Evolutionary conservation across 2,797 vertebrate species (phyloP).

Genomic region (Sebastes elongatus): DNA sequence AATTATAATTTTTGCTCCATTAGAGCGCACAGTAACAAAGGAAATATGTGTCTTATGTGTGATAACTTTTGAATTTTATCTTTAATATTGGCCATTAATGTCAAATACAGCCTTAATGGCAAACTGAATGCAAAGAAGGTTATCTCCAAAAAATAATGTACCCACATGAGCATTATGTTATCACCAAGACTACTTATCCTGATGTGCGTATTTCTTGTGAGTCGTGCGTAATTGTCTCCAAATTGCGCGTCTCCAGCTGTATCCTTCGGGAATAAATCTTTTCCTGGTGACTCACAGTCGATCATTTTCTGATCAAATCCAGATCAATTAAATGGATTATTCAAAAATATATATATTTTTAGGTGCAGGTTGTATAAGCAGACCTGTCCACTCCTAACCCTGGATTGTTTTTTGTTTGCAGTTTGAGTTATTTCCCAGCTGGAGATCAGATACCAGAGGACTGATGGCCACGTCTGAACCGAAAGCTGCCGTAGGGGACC

Average conservation of each 20-base stretch:
- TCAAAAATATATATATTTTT: not conserved
- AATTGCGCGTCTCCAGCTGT: slow-evolving; percentile 13
- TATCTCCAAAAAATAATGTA: slow-evolving; percentile 24
- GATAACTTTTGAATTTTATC: no score
- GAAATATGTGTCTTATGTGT: no score
- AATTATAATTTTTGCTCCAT: no score
- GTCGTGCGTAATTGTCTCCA: slow-evolving; percentile 51
- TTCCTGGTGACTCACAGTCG: not conserved
- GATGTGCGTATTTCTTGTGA: slow-evolving; percentile 15
- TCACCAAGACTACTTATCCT: slow-evolving; percentile 21
- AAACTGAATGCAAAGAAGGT: not conserved
- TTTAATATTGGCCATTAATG: not conserved
- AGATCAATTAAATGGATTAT: not conserved
- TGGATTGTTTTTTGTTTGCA: slow-evolving; percentile 63
- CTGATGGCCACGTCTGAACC: slow-evolving; percentile 93
- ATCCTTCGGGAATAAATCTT: slow-evolving; percentile 10
- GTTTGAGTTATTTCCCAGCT: slow-evolving; percentile 49
- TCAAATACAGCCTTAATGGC: not conserved
- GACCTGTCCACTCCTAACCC: slow-evolving; percentile 35
- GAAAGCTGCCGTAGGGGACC: slow-evolving; percentile 87
- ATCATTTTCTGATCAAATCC: not conserved
- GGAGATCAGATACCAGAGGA: slow-evolving; percentile 71
- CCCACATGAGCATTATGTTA: not conserved
- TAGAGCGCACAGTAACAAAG: no score
- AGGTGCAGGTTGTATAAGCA: not conserved